Evolutionary conservation across 2,797 vertebrate species (phyloP).

Genomic region (Botia almorhae): DNA sequence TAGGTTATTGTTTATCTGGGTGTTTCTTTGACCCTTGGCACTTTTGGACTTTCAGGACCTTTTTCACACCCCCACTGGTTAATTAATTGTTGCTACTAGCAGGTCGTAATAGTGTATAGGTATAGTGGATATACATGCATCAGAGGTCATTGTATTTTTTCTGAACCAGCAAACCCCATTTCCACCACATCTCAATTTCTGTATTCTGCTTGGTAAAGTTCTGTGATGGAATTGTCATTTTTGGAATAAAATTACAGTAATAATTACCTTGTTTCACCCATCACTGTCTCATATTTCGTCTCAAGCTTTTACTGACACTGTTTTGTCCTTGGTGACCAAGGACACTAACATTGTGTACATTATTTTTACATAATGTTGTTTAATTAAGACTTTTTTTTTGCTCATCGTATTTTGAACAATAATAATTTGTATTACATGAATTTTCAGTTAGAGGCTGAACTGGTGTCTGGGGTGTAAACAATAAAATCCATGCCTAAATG

Average conservation of each 20-base stretch:
- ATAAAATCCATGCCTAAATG: too few species aligned
- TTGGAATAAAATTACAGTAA: neutral
- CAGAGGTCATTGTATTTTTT: too few species aligned
- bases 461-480: too few species aligned
- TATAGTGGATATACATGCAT: neutral
- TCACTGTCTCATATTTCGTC: neutral
- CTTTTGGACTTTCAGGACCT: neutral
- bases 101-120: neutral
- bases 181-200: neutral
- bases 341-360: too few species aligned
- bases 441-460: too few species aligned
- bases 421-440: too few species aligned
- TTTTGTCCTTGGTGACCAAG: too few species aligned
- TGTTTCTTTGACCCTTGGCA: neutral
- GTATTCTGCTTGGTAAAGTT: neutral
- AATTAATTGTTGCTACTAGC: too few species aligned
- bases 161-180: neutral
- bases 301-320: too few species aligned
- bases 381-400: too few species aligned
- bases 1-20: constrained; percentile 5
- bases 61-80: neutral
- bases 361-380: too few species aligned
- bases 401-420: too few species aligned
- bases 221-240: neutral
- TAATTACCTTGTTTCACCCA: neutral